These are phyloP conservation scores for Anas bahamensis DNA, from an alignment of 2,797 vertebrate genomes.

Conservation along the genomic window DNA sequence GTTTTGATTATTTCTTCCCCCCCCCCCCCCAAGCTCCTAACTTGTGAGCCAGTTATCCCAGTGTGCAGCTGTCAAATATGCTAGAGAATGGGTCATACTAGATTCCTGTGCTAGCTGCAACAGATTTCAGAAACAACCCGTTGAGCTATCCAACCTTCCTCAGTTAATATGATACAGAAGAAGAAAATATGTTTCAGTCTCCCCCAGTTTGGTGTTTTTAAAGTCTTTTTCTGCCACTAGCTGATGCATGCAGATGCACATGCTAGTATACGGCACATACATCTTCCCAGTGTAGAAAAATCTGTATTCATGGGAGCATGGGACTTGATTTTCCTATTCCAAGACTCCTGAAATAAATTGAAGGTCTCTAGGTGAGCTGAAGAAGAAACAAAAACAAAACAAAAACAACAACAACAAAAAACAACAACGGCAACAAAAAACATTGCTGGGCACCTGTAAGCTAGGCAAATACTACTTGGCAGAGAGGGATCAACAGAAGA, in stretches of 20 bases:
- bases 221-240: neutral
- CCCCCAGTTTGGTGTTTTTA: neutral
- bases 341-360: neutral
- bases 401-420: neutral
- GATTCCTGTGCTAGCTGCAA: neutral
- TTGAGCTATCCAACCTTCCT: neutral
- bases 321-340: neutral
- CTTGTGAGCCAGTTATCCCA: neutral
- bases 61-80: neutral
- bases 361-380: too few species aligned
- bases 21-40: too few species aligned
- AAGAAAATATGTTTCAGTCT: neutral
- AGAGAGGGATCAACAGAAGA: neutral
- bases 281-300: neutral
- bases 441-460: neutral
- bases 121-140: neutral
- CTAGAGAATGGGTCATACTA: neutral
- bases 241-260: neutral
- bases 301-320: neutral
- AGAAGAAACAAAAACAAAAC: too few species aligned
- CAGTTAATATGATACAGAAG: neutral
- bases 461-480: neutral
- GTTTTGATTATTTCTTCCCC: neutral
- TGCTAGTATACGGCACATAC: accelerated
- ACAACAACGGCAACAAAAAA: neutral